A percentile compares a stretch with the other conserved stretches of the same genome.
phyloP scores from a whole-genome alignment of 1,140 invertebrate genomes.

The Monochamus saltuarius region DNA sequence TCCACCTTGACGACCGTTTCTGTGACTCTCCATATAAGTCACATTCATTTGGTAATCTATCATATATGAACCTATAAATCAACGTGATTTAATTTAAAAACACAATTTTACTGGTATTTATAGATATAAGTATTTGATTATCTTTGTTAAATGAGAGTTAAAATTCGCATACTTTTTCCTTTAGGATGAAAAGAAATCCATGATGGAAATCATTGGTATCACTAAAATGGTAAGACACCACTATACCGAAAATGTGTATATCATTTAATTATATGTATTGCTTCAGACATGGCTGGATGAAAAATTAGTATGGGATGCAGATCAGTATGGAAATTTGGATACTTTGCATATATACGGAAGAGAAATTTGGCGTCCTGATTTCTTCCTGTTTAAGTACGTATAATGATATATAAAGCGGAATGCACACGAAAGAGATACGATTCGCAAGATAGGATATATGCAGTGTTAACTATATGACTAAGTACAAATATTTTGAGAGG shows the following conservation, averaged over 20 bases:
- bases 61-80: conserved; percentile 7
- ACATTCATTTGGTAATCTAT: conserved; percentile 39
- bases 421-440: no score
- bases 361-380: conserved; percentile 53
- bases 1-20: conserved; percentile 32
- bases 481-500: no score
- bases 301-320: conserved; percentile 49
- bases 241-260: no score
- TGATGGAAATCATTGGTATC: conserved; percentile 36
- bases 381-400: conserved; percentile 52
- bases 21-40: conserved; percentile 30
- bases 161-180: conserved; percentile 32
- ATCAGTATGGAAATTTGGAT: conserved; percentile 45
- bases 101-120: no score
- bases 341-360: conserved; percentile 39
- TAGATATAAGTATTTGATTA: no score
- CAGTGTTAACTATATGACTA: no score
- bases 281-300: conserved; percentile 52
- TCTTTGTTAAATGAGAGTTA: no score
- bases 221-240: conserved; percentile 42
- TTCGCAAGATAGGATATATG: no score
- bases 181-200: conserved; percentile 44
- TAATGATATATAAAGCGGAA: no score
- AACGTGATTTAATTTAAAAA: conserved; percentile 6
- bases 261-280: conserved; percentile 16